Evolutionary conservation across 2,797 vertebrate genomes (phyloP).

Genomic region (Stomatorhinus walkeri): DNA sequence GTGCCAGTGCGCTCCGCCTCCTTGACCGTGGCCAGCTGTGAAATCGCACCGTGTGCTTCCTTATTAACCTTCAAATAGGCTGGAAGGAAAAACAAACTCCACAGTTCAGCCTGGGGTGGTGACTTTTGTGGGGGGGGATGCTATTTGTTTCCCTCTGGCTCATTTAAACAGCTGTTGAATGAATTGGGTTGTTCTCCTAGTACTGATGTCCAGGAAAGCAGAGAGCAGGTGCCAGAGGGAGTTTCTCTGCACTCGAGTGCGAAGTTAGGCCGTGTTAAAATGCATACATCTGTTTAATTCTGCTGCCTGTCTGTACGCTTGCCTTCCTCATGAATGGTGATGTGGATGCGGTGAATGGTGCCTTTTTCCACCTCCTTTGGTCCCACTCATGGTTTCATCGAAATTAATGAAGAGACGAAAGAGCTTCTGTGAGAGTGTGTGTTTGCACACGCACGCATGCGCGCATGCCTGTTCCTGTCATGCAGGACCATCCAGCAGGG

Average conservation of each 20-base stretch:
- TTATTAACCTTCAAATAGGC: conserved; percentile 30
- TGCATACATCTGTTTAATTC: background rate
- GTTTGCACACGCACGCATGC: background rate
- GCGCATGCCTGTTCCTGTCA: too few relatives aligned
- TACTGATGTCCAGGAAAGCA: background rate
- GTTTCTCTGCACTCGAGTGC: background rate
- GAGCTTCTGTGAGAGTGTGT: background rate
- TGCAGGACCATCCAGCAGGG: too few relatives aligned
- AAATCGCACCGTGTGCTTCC: conserved; percentile 30
- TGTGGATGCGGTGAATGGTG: background rate
- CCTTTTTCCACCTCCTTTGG: background rate
- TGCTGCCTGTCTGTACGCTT: background rate
- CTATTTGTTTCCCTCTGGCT: background rate
- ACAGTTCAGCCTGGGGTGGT: background rate
- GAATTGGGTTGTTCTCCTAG: conserved; percentile 4
- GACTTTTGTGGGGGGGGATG: background rate
- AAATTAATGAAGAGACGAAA: background rate
- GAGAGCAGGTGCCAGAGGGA: conserved; percentile 7
- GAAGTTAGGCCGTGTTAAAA: background rate
- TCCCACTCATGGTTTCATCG: background rate
- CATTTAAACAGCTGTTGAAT: conserved; percentile 12
- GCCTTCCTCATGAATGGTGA: background rate
- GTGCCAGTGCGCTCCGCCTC: conserved; percentile 17
- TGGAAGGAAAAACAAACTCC: background rate
- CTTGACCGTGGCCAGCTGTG: conserved; percentile 33